Evolutionary conservation across 2,797 vertebrate genomes (phyloP), one percentile per base, ranked within the genome.

Genomic region (Peromyscus attwateri): DNA sequence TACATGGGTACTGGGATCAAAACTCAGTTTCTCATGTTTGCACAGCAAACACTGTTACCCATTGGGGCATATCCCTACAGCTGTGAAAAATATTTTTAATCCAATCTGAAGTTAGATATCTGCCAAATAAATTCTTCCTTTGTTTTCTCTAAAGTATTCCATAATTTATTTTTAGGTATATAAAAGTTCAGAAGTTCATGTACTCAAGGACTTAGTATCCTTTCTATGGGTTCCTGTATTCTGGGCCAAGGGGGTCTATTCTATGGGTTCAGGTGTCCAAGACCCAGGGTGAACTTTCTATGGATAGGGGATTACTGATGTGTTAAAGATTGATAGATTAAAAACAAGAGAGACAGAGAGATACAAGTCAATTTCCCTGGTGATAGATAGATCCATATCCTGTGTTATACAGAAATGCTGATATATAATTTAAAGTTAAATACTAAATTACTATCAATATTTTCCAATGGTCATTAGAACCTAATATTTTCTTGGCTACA

Each of bases 371-470:
- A 40, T 92, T 80, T 81, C 34, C 57, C 75, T 0, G 4, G 25
- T 75, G 6, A 80, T 75, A 60, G 25, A 88, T 66, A 85, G 66
- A 85, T 73, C 13, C 9, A 66, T 14, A 40, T 10, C 3, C 37
- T 85, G 11, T 60, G 52, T 17, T 64, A 27, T 60, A 21, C 55
- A 68, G 49, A 10, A 60, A 75, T 85, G 85, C n/a, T 89, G 34
- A 57, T 60, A 3, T 68, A 55, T 87, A 76, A 87, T 68, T 90
- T 68, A 52, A 90, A 66, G 92, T 87, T 91, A 96, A 91, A 82
- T n/a, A 68, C 7, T n/a, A 90, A 57, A n/a, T 29, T 14, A 25
- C 27, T 19, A 60, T 87, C 29, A 83, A 43, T 77, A 76, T 46
- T 31, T 12, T 85, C 46, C 64, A 92, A 6, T 68, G n/a, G 3